phyloP scores from a whole-genome alignment of 2,113 vertebrate genomes.

The Romanogobio albipinnatus region DNA sequence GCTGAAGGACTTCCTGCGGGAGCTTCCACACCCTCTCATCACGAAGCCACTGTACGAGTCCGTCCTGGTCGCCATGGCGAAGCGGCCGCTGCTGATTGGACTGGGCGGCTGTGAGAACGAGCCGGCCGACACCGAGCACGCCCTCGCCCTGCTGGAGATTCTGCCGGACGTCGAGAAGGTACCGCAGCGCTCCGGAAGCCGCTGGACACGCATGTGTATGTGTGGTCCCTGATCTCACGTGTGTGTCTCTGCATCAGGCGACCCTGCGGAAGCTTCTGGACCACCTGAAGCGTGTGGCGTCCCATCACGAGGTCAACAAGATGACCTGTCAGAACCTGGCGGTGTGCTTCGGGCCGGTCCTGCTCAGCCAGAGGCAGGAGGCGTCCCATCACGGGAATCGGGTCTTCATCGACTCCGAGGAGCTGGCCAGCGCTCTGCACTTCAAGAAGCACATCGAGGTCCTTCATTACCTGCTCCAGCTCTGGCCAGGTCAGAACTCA shows the following conservation, averaged over 20 bases:
- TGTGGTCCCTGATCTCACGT: not conserved
- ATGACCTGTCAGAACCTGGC: slow-evolving; percentile 99
- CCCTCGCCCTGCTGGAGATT: slow-evolving; percentile 84
- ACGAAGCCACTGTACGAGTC: slow-evolving; percentile 91
- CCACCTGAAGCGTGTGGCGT: slow-evolving; percentile 95
- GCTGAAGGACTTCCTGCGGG: slow-evolving; percentile 95
- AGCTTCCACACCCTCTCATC: slow-evolving; percentile 94
- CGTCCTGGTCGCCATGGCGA: slow-evolving; percentile 88
- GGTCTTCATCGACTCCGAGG: slow-evolving; percentile 95
- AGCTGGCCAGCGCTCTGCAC: slow-evolving; percentile 94
- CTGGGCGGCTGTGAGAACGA: slow-evolving; percentile 87
- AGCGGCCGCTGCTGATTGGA: slow-evolving; percentile 87
- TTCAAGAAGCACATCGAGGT: slow-evolving; percentile 99
- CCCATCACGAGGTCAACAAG: slow-evolving; percentile 93
- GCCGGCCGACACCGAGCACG: slow-evolving; percentile 80
- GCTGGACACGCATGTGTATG: no score
- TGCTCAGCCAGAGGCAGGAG: slow-evolving; percentile 94
- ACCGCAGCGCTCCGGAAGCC: not conserved
- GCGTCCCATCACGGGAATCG: slow-evolving; percentile 88
- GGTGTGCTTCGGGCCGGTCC: slow-evolving; percentile 95
- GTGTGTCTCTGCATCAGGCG: slow-evolving; percentile 73
- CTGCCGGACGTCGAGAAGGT: slow-evolving; percentile 93
- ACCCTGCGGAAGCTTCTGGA: slow-evolving; percentile 91
- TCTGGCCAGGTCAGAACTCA: slow-evolving; percentile 90
- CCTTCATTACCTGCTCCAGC: slow-evolving; percentile 95